A percentile compares a stretch with the other conserved stretches of the same genome.
Evolutionary conservation across 2,113 vertebrate genomes (phyloP).

Genomic region (Prunella fulvescens): DNA sequence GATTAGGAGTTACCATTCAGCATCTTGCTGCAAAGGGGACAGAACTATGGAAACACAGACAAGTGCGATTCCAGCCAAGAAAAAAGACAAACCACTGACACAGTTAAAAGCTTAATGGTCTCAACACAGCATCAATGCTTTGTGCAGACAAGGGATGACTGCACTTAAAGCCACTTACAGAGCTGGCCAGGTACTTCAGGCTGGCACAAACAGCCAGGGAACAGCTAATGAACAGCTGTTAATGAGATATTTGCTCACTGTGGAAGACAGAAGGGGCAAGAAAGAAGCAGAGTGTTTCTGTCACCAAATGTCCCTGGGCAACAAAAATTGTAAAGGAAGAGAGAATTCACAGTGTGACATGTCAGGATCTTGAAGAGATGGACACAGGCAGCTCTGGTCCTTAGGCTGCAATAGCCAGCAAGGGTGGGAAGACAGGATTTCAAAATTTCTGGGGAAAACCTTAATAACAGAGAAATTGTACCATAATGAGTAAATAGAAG

Average conservation of each 20-base stretch:
- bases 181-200: neutral
- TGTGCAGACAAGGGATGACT: neutral
- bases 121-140: neutral
- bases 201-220: neutral
- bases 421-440: neutral
- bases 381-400: neutral
- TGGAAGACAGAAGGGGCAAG: neutral
- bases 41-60: neutral
- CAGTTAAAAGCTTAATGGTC: neutral
- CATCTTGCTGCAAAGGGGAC: neutral
- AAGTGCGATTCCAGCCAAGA: neutral
- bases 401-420: neutral
- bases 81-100: neutral
- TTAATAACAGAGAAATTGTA: neutral
- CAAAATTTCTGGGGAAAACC: neutral
- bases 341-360: neutral
- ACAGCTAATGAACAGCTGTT: neutral
- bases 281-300: neutral
- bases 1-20: neutral
- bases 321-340: neutral
- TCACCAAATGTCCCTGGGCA: neutral
- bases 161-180: neutral
- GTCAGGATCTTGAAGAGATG: neutral
- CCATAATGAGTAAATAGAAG: neutral
- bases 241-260: neutral